These are phyloP conservation scores for Erythrolamprus reginae DNA, from an alignment of 2,113 vertebrate species.

Conservation along the genomic window DNA sequence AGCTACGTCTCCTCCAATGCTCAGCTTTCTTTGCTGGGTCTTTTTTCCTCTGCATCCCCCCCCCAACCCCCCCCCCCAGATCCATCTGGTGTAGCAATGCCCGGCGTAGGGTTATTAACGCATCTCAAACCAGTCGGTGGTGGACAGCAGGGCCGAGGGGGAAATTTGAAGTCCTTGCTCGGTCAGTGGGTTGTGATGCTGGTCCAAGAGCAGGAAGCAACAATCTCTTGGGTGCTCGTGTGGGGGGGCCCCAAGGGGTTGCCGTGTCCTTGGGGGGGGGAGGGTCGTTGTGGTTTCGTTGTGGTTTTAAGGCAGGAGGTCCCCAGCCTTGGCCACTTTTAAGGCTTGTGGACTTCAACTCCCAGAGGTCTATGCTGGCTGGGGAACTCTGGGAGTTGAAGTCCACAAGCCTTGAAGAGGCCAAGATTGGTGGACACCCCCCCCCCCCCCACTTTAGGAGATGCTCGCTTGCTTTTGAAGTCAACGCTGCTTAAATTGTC, in stretches of 20 bases:
- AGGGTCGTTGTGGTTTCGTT: no score
- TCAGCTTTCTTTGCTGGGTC: not conserved
- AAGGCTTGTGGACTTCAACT: not conserved
- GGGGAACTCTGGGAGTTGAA: not conserved
- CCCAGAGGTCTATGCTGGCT: not conserved
- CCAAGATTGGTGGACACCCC: not conserved
- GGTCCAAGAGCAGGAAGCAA: not conserved
- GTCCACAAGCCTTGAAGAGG: not conserved
- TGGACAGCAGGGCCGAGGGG: not conserved
- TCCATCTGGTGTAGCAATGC: not conserved
- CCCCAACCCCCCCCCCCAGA: not conserved
- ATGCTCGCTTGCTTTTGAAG: not conserved
- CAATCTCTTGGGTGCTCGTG: no score
- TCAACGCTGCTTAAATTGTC: not conserved
- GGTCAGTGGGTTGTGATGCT: accelerated
- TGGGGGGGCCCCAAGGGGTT: no score
- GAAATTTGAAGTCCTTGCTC: not conserved
- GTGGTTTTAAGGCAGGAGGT: not conserved
- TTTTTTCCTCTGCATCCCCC: not conserved
- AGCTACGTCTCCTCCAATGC: not conserved
- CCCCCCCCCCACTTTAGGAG: not conserved
- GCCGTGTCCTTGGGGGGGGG: not conserved
- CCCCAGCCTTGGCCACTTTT: not conserved
- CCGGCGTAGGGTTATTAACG: accelerated
- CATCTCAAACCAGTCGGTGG: not conserved